Evolutionary conservation across 2,888 invertebrate genomes (phyloP).

Genomic region (Caenorhabditis sulstoni): DNA sequence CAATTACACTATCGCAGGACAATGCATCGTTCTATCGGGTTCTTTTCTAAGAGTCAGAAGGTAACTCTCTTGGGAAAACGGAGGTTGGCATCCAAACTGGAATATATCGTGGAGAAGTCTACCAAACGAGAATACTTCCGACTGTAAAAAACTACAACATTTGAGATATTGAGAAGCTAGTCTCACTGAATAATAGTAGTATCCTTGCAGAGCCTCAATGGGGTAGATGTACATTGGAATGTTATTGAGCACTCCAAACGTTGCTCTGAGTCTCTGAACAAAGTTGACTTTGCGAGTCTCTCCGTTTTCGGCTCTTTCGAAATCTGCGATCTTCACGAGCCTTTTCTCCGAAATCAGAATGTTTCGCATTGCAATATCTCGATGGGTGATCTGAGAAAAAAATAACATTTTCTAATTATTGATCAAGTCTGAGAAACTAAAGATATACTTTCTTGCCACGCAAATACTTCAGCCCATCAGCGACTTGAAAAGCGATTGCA

Average conservation of each 20-base stretch:
- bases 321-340: conserved; percentile 38
- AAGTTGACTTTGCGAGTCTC: conserved; percentile 15
- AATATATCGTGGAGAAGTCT: conserved; percentile 17
- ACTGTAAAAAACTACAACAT: conserved; percentile 16
- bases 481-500: conserved; percentile 32
- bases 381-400: conserved; percentile 36
- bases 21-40: background rate
- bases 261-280: background rate
- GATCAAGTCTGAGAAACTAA: too few species aligned
- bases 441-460: conserved; percentile 12
- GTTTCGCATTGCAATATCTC: conserved; percentile 46
- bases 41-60: background rate
- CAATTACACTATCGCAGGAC: background rate
- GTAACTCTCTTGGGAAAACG: background rate
- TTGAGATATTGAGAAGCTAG: background rate
- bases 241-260: background rate
- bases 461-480: conserved; percentile 22
- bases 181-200: conserved; percentile 33
- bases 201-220: conserved; percentile 21
- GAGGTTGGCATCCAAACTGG: conserved; percentile 6
- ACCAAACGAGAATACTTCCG: conserved; percentile 49
- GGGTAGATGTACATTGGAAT: conserved; percentile 27
- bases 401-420: background rate
- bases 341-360: conserved; percentile 12
- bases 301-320: conserved; percentile 35